Base-by-base conservation (phyloP, 2,113 vertebrate genomes). In the Glaucomys volans region DNA sequence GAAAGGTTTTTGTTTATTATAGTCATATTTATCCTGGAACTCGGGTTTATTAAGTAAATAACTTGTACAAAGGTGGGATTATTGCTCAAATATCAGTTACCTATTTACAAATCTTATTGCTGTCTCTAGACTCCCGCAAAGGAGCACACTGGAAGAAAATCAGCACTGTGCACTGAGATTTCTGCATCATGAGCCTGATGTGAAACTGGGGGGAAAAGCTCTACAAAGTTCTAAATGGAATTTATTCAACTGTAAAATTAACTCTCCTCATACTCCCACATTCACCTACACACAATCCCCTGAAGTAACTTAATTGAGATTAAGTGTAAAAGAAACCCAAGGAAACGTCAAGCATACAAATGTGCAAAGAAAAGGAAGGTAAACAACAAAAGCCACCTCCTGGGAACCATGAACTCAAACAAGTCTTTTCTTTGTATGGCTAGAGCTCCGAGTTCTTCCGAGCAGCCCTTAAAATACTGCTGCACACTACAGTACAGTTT, bases 201-300 rank as follows among this genome's bases (percentile, higher is more conserved):
- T 28, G 26, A 81, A 64, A 75, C 12, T 54, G 24, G 20, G 18
- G 16, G 28, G 37, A 1, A 24, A 42, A 17, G 16, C 28, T 97
- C 91, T 92, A 20, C 92, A 64, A 95, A 97, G 95, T 59, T 94
- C 35, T 64, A 82, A 18, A 4, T 1, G 6, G 47, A 92, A 77
- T 95, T 96, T 90, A 81, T 90, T 94, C 86, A 95, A 95, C 64
- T 87, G 26, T 66, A 97, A 69, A 89, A 96, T 97, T 94, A 92
- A 89, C 28, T 95, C 62, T 96, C 57, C 67, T 59, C 22, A 90
- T 8, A 85, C 12, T 24, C 14, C 2, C 64, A 69, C 1, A 8
- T 1, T 6, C 85, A 76, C 69, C 59, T 90, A 67, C n/a, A 22
- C 12, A 95, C 32, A 88, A 5, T 1, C 92, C 93, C 12, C 35